Percentiles rank a stretch among this genome's conserved stretches.
Evolutionary conservation across 2,888 invertebrate species (phyloP).

Genomic region (Unio delphinus): DNA sequence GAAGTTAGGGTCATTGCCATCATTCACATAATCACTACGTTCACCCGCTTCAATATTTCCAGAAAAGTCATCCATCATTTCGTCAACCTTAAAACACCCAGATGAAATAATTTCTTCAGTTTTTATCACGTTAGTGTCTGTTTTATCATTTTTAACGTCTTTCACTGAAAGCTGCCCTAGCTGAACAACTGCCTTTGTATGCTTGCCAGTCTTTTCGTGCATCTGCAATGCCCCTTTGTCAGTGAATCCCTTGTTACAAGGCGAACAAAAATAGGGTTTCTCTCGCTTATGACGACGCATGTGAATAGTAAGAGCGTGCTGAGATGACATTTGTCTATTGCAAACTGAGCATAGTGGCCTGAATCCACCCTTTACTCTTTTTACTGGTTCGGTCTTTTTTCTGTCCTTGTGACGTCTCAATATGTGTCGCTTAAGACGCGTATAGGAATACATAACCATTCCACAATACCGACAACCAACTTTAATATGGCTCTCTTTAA

Average conservation of each 20-base stretch:
- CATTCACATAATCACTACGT: too few species aligned
- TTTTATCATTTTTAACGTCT: too few species aligned
- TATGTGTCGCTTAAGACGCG: slow-evolving; percentile 56
- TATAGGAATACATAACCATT: slow-evolving; percentile 50
- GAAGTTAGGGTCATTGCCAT: too few species aligned
- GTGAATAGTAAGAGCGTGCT: slow-evolving; percentile 31
- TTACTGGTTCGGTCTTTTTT: slow-evolving; percentile 24
- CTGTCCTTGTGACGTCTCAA: slow-evolving; percentile 45
- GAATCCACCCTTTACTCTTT: slow-evolving; percentile 30
- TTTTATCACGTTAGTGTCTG: too few species aligned
- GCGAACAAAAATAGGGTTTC: slow-evolving; percentile 28
- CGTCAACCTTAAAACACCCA: too few species aligned
- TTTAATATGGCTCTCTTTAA: slow-evolving; percentile 59
- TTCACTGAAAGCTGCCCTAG: not conserved
- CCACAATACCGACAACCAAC: slow-evolving; percentile 62
- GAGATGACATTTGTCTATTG: slow-evolving; percentile 25
- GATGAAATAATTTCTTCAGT: too few species aligned
- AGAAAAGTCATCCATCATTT: too few species aligned
- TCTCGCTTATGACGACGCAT: slow-evolving; percentile 30
- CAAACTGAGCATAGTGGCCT: slow-evolving; percentile 46
- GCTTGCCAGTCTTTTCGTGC: slow-evolving; percentile 28
- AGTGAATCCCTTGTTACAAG: slow-evolving; percentile 27
- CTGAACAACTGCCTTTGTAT: slow-evolving; percentile 7
- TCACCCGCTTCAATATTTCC: too few species aligned
- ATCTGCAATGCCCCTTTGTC: slow-evolving; percentile 26